Percentiles rank a stretch among this genome's conserved stretches.
Evolutionary conservation across 2,797 vertebrate genomes (phyloP).

Genomic region (Anguilla pacifica): DNA sequence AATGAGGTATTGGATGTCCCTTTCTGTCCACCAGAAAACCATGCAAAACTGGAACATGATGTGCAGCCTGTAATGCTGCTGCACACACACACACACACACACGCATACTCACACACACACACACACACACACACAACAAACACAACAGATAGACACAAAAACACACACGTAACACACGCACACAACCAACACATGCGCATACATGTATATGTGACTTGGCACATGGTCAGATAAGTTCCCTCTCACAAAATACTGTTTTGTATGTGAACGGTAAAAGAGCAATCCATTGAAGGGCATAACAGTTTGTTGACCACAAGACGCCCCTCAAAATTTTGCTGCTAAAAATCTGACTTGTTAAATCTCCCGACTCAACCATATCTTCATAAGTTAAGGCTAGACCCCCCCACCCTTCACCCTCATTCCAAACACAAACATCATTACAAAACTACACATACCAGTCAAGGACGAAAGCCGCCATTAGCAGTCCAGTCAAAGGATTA

Average conservation of each 20-base stretch:
- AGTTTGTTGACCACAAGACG: constrained; percentile 45
- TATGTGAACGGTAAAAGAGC: constrained; percentile 67
- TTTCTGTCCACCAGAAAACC: constrained; percentile 8
- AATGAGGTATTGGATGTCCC: constrained; percentile 28
- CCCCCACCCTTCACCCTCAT: constrained; percentile 22
- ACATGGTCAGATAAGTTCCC: not conserved
- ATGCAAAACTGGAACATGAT: not conserved
- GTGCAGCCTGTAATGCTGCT: not conserved
- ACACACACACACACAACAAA: constrained; percentile 13
- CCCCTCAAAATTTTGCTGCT: constrained; percentile 64
- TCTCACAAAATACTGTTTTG: constrained; percentile 28
- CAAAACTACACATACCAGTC: constrained; percentile 84
- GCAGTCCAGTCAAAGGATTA: constrained; percentile 85
- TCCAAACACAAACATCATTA: constrained; percentile 76
- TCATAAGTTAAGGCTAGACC: constrained; percentile 74
- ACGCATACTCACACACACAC: constrained; percentile 11
- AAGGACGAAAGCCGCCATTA: constrained; percentile 82
- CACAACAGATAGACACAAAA: constrained; percentile 20
- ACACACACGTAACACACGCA: constrained; percentile 17
- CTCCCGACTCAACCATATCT: constrained; percentile 80
- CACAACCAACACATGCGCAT: not conserved
- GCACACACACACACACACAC: constrained; percentile 25
- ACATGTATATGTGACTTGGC: constrained; percentile 49
- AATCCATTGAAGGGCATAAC: constrained; percentile 58
- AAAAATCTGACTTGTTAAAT: constrained; percentile 58